Evolutionary conservation across 2,888 invertebrate genomes (phyloP), one percentile per base, ranked within the genome.

Genomic region (Meiosimyza decipiens): DNA sequence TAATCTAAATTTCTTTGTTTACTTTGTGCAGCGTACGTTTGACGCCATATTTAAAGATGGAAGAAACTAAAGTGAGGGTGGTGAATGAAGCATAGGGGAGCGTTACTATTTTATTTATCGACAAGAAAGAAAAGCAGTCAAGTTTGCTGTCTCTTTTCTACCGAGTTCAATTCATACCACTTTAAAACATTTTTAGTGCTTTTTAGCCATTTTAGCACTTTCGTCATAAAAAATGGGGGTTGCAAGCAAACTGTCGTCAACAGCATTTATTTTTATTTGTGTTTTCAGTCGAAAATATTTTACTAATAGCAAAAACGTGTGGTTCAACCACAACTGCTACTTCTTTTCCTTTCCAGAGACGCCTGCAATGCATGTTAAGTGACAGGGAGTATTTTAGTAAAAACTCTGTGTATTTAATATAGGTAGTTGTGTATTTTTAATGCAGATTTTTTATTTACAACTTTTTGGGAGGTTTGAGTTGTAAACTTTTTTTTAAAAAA

Each of bases 401-500:
- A 71, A 63, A 13, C 49, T 60, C 60, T 40, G 22, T 22, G 2
- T 22, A 22, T 22, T 82, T 82, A 81, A 82, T 82, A 81, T 75
- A 74, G 76, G 79, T 79, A 82, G 40, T 40, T 40, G 40, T 82
- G 80, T 74, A 82, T 82, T 79, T 80, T 82, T 80, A 65, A 82
- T 76, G 51, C 77, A 75, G 73, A 75, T 78, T 78, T 82, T 63
- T 73, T 67, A 67, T 55, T 73, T 71, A 33, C 22, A 12, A 33
- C 40, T 60, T 60, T 28, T 18, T 18, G 4, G 60, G 40, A 9
- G 7, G 40, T 40, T 40, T 40, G 9, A 9, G 40, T 40, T 7
- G 40, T 9, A 40, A 40, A 1, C 9, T 9, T 40, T 40, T 40
- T 28, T 28, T 3, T 3, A 28, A 40, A 3, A 3, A 40, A 40